phyloP scores from a whole-genome alignment of 2,113 vertebrate species.

The Pteronura brasiliensis region DNA sequence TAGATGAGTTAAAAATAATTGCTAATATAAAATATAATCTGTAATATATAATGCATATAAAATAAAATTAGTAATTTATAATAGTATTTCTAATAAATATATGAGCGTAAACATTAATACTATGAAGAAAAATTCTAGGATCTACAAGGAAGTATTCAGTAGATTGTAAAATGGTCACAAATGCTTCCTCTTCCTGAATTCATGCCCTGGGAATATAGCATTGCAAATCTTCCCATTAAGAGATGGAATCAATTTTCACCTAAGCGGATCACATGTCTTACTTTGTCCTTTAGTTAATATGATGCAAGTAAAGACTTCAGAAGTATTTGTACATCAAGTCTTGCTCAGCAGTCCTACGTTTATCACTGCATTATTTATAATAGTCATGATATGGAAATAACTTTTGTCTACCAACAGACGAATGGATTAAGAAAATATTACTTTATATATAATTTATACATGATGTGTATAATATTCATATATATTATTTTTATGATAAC shows the following conservation, averaged over 20 bases:
- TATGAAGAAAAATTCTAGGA: neutral
- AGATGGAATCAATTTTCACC: neutral
- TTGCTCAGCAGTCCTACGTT: neutral
- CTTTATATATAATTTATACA: neutral
- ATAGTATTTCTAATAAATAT: neutral
- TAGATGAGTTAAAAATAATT: neutral
- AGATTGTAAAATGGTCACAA: neutral
- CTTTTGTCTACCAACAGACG: neutral
- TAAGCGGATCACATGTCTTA: neutral
- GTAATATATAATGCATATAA: neutral
- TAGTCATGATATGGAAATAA: neutral
- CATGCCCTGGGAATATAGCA: neutral
- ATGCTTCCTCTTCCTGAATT: neutral
- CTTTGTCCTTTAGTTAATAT: neutral
- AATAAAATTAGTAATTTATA: neutral
- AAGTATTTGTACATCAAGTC: neutral
- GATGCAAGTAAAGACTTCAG: neutral
- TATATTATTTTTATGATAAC: neutral
- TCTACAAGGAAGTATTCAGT: neutral
- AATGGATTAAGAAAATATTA: neutral
- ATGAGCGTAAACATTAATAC: neutral
- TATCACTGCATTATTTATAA: neutral
- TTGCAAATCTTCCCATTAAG: neutral
- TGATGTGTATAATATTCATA: neutral
- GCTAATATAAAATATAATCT: neutral